phyloP scores from a whole-genome alignment of 2,113 vertebrate species.

The Tragelaphus buxtoni region DNA sequence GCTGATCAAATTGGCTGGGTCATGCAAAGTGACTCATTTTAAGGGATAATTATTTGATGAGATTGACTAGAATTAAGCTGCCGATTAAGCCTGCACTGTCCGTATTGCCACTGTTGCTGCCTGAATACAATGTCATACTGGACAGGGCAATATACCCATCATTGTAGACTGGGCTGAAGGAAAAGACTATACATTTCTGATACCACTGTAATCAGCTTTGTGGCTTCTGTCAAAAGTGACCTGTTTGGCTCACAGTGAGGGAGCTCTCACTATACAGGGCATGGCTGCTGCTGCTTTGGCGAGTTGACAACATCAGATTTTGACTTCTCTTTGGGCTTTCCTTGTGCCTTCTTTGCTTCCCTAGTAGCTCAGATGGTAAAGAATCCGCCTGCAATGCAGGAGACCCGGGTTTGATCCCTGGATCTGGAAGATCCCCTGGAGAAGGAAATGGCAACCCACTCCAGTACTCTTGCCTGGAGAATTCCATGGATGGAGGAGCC shows the following conservation, averaged over 20 bases:
- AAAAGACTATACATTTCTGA: background rate
- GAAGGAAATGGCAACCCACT: too few species aligned
- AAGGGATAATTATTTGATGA: background rate
- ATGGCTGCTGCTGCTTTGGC: background rate
- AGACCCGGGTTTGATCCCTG: too few species aligned
- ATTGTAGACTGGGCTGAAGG: background rate
- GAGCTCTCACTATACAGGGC: background rate
- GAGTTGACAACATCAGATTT: background rate
- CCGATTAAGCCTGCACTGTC: background rate
- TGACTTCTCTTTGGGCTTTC: background rate
- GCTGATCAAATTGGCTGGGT: background rate
- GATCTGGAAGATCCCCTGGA: too few species aligned
- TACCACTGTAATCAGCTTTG: background rate
- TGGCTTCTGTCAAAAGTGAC: background rate
- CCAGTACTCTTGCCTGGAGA: too few species aligned
- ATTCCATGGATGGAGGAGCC: too few species aligned
- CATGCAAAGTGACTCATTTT: background rate
- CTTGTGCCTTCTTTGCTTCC: too few species aligned
- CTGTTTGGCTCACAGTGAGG: background rate
- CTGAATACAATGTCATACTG: background rate
- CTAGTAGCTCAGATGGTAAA: too few species aligned
- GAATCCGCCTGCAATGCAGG: too few species aligned
- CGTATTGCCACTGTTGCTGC: background rate
- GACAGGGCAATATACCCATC: background rate
- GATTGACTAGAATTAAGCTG: background rate